A percentile compares a stretch with the other conserved stretches of the same genome.
phyloP scores from a whole-genome alignment of 2,797 vertebrate genomes.

The Rhadinocentrus ornatus region DNA sequence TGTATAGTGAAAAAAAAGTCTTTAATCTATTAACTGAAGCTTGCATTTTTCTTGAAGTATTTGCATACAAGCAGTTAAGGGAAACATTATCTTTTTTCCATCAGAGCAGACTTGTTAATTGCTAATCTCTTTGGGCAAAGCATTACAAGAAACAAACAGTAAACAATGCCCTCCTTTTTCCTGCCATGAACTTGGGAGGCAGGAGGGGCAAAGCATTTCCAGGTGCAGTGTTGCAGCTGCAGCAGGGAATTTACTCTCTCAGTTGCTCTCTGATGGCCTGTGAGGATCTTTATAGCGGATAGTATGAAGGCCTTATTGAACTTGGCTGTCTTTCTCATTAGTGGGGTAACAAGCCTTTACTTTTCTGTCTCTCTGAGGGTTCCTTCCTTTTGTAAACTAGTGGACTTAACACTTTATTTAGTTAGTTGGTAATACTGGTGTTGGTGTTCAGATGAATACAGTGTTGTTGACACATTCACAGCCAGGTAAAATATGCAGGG shows the following conservation, averaged over 20 bases:
- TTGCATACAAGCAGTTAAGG: conserved; percentile 19
- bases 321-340: conserved; percentile 58
- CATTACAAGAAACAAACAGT: conserved; percentile 63
- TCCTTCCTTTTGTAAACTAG: conserved; percentile 10
- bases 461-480: not conserved
- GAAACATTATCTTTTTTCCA: conserved; percentile 35
- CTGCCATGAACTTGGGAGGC: conserved; percentile 52
- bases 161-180: conserved; percentile 74
- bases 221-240: conserved; percentile 57
- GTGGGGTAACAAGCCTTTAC: conserved; percentile 24
- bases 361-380: conserved; percentile 4
- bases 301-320: conserved; percentile 48
- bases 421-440: not conserved
- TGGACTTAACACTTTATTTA: not conserved
- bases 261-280: not conserved
- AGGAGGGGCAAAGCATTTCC: conserved; percentile 71
- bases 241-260: conserved; percentile 18
- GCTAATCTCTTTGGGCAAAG: conserved; percentile 60
- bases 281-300: conserved; percentile 41
- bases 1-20: not conserved
- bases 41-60: conserved; percentile 28
- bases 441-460: not conserved
- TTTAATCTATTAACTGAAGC: not conserved
- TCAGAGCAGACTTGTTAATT: conserved; percentile 56
- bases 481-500: not conserved